Evolutionary conservation across 2,113 vertebrate species (phyloP).

Genomic region (Heterochromis multidens): DNA sequence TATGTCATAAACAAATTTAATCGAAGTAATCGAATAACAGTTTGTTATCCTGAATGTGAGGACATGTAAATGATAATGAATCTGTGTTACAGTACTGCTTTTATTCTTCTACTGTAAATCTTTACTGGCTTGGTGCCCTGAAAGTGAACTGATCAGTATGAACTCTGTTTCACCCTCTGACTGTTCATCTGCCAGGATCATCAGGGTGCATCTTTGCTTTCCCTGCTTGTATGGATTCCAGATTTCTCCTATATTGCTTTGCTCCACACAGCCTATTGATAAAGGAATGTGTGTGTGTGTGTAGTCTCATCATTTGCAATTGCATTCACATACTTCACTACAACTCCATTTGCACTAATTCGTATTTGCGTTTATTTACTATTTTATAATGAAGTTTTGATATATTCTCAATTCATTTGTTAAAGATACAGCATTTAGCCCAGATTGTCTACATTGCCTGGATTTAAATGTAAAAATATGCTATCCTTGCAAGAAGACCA

Average conservation of each 20-base stretch:
- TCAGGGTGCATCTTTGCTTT: conserved; percentile 33
- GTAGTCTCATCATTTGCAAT: background rate
- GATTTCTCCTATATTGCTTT: conserved; percentile 31
- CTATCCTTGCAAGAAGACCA: background rate
- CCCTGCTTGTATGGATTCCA: conserved; percentile 46
- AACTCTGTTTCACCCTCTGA: conserved; percentile 57
- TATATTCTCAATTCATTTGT: too few species aligned
- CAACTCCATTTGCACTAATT: too few species aligned
- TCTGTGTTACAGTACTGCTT: background rate
- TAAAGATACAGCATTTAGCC: background rate
- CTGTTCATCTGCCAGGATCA: conserved; percentile 59
- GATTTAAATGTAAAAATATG: background rate
- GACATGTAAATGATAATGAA: background rate
- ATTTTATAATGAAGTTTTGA: too few species aligned
- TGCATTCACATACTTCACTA: background rate
- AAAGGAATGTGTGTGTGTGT: background rate
- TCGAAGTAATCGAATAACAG: background rate
- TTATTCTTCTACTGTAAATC: background rate
- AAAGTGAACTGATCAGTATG: conserved; percentile 52
- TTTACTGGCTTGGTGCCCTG: conserved; percentile 27
- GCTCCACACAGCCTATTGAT: conserved; percentile 29
- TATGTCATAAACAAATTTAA: background rate
- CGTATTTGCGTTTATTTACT: too few species aligned
- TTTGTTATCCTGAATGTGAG: background rate
- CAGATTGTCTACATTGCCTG: background rate